phyloP scores from a whole-genome alignment of 2,888 invertebrate genomes.

The Dysmachus trigonus region DNA sequence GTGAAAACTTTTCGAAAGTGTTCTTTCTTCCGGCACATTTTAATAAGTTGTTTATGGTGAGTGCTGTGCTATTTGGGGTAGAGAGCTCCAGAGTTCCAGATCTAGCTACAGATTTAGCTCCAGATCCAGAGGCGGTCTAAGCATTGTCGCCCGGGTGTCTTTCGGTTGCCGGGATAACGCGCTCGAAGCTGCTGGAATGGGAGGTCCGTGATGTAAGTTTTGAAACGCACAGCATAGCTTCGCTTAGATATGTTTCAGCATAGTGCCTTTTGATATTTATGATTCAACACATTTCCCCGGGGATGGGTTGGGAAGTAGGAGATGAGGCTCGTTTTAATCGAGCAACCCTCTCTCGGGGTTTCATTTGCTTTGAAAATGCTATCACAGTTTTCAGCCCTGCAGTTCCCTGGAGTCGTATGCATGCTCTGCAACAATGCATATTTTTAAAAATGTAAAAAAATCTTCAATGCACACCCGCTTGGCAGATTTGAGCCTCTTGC shows the following conservation, averaged over 20 bases:
- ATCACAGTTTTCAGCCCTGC: neutral
- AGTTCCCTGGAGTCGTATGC: neutral
- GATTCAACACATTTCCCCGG: neutral
- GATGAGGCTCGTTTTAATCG: neutral
- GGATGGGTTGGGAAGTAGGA: neutral
- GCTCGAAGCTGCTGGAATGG: neutral
- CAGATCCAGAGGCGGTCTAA: no score
- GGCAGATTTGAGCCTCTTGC: neutral
- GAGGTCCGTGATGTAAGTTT: neutral
- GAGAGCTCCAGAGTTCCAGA: neutral
- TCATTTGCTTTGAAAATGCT: slow-evolving; percentile 12
- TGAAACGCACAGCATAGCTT: neutral
- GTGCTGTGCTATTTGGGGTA: neutral
- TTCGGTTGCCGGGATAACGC: neutral
- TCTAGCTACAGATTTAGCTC: neutral
- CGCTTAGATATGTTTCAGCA: neutral
- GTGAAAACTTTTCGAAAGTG: neutral
- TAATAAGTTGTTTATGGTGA: slow-evolving; percentile 33
- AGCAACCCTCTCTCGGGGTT: neutral
- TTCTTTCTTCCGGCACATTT: slow-evolving; percentile 33
- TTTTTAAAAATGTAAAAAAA: neutral
- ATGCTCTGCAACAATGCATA: slow-evolving; percentile 5
- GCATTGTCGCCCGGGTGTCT: neutral
- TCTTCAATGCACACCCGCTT: neutral
- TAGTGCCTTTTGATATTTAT: slow-evolving; percentile 22